phyloP scores from a whole-genome alignment of 2,888 invertebrate genomes.

The Tachina lurida region DNA sequence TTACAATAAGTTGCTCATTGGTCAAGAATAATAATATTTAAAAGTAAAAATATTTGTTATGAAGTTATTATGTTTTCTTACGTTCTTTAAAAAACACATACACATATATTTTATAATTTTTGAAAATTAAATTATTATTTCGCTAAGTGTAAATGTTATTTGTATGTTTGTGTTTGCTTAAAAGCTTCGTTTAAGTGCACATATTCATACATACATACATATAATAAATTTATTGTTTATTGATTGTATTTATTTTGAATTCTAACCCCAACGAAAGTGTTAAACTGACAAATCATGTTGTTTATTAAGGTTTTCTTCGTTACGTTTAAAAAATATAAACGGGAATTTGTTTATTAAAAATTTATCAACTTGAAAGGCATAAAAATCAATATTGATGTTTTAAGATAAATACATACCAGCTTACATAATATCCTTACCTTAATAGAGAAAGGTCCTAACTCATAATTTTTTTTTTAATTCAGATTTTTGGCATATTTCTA shows the following conservation, averaged over 20 bases:
- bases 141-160: neutral
- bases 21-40: too few relatives aligned
- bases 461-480: too few relatives aligned
- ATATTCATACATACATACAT: too few relatives aligned
- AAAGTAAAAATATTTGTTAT: too few relatives aligned
- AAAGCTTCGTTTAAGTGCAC: neutral
- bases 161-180: neutral
- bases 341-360: constrained; percentile 56
- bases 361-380: constrained; percentile 56
- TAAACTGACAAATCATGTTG: constrained; percentile 81
- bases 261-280: constrained; percentile 74
- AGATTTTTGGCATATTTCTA: too few relatives aligned
- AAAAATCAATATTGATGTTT: constrained; percentile 71
- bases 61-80: too few relatives aligned
- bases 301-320: constrained; percentile 77
- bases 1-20: too few relatives aligned
- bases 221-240: neutral
- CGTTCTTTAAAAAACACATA: too few relatives aligned
- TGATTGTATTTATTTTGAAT: constrained; percentile 28
- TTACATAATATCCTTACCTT: neutral
- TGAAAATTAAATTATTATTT: too few relatives aligned
- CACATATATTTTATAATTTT: too few relatives aligned
- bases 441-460: too few relatives aligned
- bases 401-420: neutral
- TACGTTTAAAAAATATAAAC: constrained; percentile 17